These are phyloP conservation scores for Girardinichthys multiradiatus DNA, from an alignment of 2,113 vertebrate species.

Conservation along the genomic window DNA sequence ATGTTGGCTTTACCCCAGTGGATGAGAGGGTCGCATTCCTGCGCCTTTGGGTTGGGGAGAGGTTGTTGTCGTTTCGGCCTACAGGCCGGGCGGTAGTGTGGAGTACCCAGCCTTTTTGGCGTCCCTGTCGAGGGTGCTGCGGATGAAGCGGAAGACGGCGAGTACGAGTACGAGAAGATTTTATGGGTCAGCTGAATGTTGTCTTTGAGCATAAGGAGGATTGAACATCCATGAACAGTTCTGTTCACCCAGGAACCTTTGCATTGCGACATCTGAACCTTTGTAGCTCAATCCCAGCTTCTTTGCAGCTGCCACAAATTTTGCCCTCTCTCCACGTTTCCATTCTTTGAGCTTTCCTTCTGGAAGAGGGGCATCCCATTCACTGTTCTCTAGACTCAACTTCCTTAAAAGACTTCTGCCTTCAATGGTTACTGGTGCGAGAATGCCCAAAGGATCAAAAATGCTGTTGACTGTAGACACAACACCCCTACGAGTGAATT, in stretches of 20 bases:
- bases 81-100: too few species aligned
- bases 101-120: too few species aligned
- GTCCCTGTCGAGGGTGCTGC: too few species aligned
- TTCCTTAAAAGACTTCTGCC: neutral
- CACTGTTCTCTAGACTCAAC: neutral
- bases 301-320: neutral
- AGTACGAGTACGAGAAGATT: too few species aligned
- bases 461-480: neutral
- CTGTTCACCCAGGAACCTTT: neutral
- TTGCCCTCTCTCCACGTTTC: neutral
- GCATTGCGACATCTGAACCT: neutral
- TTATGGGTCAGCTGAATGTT: conserved; percentile 1
- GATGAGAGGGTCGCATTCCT: too few species aligned
- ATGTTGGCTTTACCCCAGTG: too few species aligned
- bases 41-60: too few species aligned
- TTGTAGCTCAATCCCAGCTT: neutral
- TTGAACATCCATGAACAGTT: neutral
- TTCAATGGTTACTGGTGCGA: neutral
- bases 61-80: too few species aligned
- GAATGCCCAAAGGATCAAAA: neutral
- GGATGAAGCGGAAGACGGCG: too few species aligned
- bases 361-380: neutral
- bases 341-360: neutral
- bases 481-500: neutral
- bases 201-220: neutral